Base-by-base conservation (phyloP, 2,797 vertebrate species). In the Sparus aurata region DNA sequence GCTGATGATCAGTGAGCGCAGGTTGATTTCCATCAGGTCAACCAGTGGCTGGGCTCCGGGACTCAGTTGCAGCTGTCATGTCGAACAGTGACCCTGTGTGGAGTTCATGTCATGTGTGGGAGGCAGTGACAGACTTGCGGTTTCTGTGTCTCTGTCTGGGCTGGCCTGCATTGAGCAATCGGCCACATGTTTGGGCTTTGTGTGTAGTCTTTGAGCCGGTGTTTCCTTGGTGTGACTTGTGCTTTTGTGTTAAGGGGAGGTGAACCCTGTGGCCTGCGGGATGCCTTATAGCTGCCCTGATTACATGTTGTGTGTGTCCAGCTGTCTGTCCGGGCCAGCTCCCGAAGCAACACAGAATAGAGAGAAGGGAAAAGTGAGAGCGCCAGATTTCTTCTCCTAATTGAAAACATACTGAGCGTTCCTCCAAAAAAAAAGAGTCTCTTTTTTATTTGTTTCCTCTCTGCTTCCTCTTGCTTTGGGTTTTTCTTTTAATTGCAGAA, bases 121-220 rank as follows among this genome's bases (percentile, higher is more conserved):
- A 91, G 90, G 86, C 87, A 80, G 90, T 81, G 87, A 91, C 91
- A 89, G 89, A 89, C 89, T 84, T 85, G 93, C 3, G 91, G 92
- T 93, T 87, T 77, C 66, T 85, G 82, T 73, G 89, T 93, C 83
- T 91, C 89, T 92, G 91, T 93, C 89, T 92, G 81, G 84, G 87
- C 92, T 72, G 89, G 79, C 59, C 76, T 77, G 63, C 71, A 20
- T 79, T 91, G 87, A 93, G 92, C 89, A 86, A 80, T 87, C 77
- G 11, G 70, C 92, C 93, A 93, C 90, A 91, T 94, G 93, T 92
- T 91, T 90, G 75, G 87, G 83, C 85, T 92, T 89, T 85, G 90
- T 87, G 84, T 71, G 86, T 73, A 84, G 83, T 80, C 78, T 84
- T 79, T 82, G 69, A 90, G 84, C 82, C 78, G 55, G 57, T 69